These are phyloP conservation scores for Lordiphosa clarofinis DNA, from an alignment of 1,140 invertebrate genomes.

Conservation along the genomic window DNA sequence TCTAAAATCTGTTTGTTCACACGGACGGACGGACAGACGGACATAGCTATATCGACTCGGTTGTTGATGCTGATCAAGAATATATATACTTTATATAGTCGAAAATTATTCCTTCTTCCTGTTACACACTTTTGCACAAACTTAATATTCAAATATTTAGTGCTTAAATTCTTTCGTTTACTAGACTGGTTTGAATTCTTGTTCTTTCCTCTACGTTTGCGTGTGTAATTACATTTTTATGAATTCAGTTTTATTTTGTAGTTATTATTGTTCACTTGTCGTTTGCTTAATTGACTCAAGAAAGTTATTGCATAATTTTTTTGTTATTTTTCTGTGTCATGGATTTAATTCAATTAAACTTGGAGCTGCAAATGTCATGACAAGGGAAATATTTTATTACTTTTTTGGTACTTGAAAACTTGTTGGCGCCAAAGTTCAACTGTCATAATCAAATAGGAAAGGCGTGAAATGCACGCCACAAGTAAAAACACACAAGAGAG, in stretches of 20 bases:
- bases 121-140: no score
- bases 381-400: slow-evolving; percentile 28
- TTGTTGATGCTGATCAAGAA: no score
- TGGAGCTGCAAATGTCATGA: slow-evolving; percentile 27
- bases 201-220: no score
- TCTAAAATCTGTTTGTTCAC: no score
- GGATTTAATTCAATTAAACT: slow-evolving; percentile 47
- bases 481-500: slow-evolving; percentile 14
- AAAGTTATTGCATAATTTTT: slow-evolving; percentile 6
- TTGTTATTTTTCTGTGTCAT: slow-evolving; percentile 14
- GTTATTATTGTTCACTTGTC: slow-evolving; percentile 13
- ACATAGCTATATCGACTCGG: no score
- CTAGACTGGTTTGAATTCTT: no score
- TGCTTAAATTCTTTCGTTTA: no score
- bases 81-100: no score
- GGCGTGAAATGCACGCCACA: slow-evolving; percentile 44
- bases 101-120: no score
- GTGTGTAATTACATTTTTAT: slow-evolving; percentile 9
- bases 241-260: slow-evolving; percentile 2
- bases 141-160: no score
- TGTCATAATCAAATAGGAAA: slow-evolving; percentile 42
- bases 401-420: slow-evolving; percentile 17
- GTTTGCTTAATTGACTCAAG: slow-evolving; percentile 21
- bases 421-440: no score
- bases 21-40: no score